These are phyloP conservation scores for Apocheima hispidaria DNA, from an alignment of 2,888 invertebrate species.

Conservation along the genomic window DNA sequence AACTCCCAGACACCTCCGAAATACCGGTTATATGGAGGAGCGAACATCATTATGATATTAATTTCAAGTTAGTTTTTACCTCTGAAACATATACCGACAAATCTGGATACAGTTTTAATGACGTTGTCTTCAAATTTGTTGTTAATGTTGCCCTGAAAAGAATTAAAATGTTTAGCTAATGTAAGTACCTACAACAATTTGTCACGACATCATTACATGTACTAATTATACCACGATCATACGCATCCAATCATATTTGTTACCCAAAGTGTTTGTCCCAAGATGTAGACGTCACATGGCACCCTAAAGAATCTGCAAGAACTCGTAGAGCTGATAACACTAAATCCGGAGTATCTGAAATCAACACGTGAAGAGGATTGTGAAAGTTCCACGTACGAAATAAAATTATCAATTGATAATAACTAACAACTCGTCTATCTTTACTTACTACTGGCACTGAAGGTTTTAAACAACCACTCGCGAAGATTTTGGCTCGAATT, in stretches of 20 bases:
- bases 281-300: slow-evolving; percentile 91
- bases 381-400: background rate
- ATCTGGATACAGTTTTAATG: slow-evolving; percentile 71
- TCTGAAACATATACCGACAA: slow-evolving; percentile 75
- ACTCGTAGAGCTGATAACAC: slow-evolving; percentile 90
- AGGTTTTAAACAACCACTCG: slow-evolving; percentile 87
- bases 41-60: background rate
- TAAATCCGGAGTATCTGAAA: slow-evolving; percentile 88
- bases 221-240: no score
- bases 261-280: slow-evolving; percentile 90
- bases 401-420: background rate
- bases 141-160: slow-evolving; percentile 72
- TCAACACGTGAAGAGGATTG: background rate
- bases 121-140: slow-evolving; percentile 70
- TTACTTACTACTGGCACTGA: slow-evolving; percentile 85
- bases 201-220: background rate
- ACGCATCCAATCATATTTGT: background rate
- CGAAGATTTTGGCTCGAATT: slow-evolving; percentile 88
- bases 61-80: slow-evolving; percentile 52
- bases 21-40: background rate
- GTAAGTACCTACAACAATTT: background rate
- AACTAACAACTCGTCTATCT: background rate
- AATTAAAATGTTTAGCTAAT: background rate
- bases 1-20: background rate
- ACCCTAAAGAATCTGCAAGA: slow-evolving; percentile 91